Evolutionary conservation across 2,888 invertebrate species (phyloP), one percentile per base, ranked within the genome.

Genomic region (Chloromyia formosa): DNA sequence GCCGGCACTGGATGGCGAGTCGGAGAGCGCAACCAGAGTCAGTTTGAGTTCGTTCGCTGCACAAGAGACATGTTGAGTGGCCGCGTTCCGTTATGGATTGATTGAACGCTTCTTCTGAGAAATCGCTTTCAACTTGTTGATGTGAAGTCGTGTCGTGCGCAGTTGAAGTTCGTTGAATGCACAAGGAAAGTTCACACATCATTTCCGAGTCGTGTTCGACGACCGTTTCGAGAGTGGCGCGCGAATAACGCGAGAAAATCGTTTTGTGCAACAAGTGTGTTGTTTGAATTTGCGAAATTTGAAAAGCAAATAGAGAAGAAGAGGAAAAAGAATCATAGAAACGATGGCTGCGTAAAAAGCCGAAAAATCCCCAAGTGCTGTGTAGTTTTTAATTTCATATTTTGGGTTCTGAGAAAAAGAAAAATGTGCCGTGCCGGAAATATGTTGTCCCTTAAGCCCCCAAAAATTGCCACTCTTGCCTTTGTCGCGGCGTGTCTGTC

Each of bases 11-110:
- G 45, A 18, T 40, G 14, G 10, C 9, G n/a, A 18, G 49, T 16
- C 53, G 45, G 45, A 61, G 73, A 61, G 56, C 73, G 16, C 56
- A 12, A 22, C 3, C 10, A 56, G 42, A 74, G 54, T 85, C 84
- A 85, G 83, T 84, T 83, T 80, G 82, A 84, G 82, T 85, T 83
- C 82, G 83, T 82, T 82, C 84, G 84, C 83, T 82, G 82, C 82
- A 83, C 83, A 83, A 83, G 82, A 81, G 83, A 82, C 82, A 85
- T 84, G 84, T 81, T 77, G 12, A 73, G 42, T 20, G 14, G 42
- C 22, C 42, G 62, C 5, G 10, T 12, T 64, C 53, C 14, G 49
- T 42, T 66, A 58, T 68, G 74, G 74, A 76, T 61, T 66, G 60
- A 73, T 68, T 66, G 49, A 66, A 66, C 66, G 49, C 10, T 16